phyloP scores from a whole-genome alignment of 1,140 invertebrate genomes.

The Anastatus disparis region DNA sequence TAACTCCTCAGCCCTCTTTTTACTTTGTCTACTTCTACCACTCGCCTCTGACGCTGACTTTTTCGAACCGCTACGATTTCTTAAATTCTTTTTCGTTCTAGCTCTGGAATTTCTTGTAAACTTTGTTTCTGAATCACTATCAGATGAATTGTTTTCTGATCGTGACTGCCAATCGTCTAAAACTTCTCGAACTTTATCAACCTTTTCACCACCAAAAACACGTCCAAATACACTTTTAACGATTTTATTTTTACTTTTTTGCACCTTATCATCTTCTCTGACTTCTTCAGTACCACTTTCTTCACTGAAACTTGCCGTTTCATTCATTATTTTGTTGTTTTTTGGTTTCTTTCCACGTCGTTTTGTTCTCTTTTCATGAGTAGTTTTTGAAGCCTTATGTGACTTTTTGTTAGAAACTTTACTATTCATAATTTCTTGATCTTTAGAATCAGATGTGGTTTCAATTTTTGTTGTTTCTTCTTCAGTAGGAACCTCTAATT shows the following conservation, averaged over 20 bases:
- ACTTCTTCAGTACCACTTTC: slow-evolving; percentile 48
- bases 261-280: slow-evolving; percentile 26
- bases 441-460: neutral
- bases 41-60: neutral
- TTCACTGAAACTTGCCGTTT: slow-evolving; percentile 47
- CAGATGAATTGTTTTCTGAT: slow-evolving; percentile 54
- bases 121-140: slow-evolving; percentile 21
- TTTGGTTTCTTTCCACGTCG: slow-evolving; percentile 32
- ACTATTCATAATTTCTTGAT: neutral
- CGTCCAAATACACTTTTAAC: slow-evolving; percentile 62
- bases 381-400: neutral
- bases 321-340: slow-evolving; percentile 22
- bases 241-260: slow-evolving; percentile 59
- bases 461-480: neutral
- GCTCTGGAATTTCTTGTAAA: slow-evolving; percentile 4
- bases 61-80: neutral
- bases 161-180: slow-evolving; percentile 62
- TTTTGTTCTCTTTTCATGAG: slow-evolving; percentile 33
- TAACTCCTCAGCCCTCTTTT: slow-evolving; percentile 58
- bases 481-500: neutral
- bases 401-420: neutral
- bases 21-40: slow-evolving; percentile 56
- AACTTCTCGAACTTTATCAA: slow-evolving; percentile 61
- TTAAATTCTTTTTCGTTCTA: slow-evolving; percentile 20
- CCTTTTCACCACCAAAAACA: slow-evolving; percentile 58